Conservation (phyloP, 2,888 invertebrate species). For the Drosophila mimica region DNA sequence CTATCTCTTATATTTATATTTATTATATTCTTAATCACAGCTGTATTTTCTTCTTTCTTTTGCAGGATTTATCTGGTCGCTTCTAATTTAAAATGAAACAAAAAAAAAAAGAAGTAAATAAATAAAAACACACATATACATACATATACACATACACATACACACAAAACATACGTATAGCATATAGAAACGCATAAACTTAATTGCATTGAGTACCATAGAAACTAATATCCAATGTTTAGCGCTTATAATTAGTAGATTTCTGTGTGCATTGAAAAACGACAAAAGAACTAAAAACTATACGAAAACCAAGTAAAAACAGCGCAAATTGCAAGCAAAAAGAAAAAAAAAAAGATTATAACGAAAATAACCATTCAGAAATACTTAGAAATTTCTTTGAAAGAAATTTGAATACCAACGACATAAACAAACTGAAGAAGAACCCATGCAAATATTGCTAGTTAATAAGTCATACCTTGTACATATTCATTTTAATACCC, state of each 20-base stretch:
- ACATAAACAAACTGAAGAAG: slow-evolving; percentile 3
- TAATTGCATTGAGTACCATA: slow-evolving; percentile 49
- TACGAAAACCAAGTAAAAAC: slow-evolving; percentile 1
- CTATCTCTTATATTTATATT: background rate
- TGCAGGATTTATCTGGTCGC: slow-evolving; percentile 83
- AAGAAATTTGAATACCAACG: slow-evolving; percentile 43
- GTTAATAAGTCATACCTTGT: slow-evolving; percentile 64
- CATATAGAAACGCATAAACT: slow-evolving; percentile 49
- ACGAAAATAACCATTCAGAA: slow-evolving; percentile 10
- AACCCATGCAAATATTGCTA: slow-evolving; percentile 48
- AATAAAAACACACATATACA: slow-evolving; percentile 28
- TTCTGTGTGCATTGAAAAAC: slow-evolving; percentile 57
- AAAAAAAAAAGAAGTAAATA: slow-evolving; percentile 37
- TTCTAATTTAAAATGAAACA: slow-evolving; percentile 75
- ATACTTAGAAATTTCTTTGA: slow-evolving; percentile 46
- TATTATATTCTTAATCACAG: background rate
- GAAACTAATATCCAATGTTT: slow-evolving; percentile 69
- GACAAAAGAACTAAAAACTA: slow-evolving; percentile 7
- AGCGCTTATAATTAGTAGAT: slow-evolving; percentile 75
- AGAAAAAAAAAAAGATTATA: slow-evolving; percentile 10
- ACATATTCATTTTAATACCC: slow-evolving; percentile 71
- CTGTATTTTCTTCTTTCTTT: slow-evolving; percentile 25
- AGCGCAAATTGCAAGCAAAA: slow-evolving; percentile 9
- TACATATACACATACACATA: slow-evolving; percentile 30
- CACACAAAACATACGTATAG: slow-evolving; percentile 45